Conservation (phyloP, 2,113 vertebrate genomes). For the Xiphias gladius region DNA sequence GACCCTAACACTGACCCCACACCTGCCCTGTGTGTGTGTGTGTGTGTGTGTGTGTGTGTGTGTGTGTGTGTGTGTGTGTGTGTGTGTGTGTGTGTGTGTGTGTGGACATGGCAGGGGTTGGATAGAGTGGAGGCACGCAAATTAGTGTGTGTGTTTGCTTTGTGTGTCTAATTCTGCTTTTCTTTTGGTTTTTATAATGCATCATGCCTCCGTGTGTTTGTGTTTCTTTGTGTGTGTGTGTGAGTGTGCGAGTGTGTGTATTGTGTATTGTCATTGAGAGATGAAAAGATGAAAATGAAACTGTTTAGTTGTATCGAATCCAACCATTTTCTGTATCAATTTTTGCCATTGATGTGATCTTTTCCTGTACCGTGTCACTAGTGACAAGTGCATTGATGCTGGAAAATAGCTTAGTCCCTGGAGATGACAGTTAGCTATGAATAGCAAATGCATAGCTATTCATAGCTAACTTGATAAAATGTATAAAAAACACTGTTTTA, state of each 20-base stretch:
- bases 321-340: no score
- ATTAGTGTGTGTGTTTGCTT: constrained; percentile 14
- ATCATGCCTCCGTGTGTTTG: not conserved
- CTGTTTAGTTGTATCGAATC: not conserved
- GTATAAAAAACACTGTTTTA: not conserved
- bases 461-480: no score
- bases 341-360: no score
- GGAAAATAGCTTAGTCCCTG: no score
- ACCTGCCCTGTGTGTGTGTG: constrained; percentile 74
- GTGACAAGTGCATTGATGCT: not conserved
- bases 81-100: not conserved
- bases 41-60: not conserved
- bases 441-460: no score
- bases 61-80: no score
- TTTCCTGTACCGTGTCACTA: not conserved
- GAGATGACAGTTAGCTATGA: no score
- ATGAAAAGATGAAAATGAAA: no score
- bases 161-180: not conserved
- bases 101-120: no score
- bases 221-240: not conserved
- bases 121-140: not conserved
- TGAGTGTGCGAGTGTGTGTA: no score
- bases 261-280: not conserved
- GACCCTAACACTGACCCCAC: constrained; percentile 77
- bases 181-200: not conserved